Percentiles rank a stretch among this genome's conserved stretches.
phyloP scores from a whole-genome alignment of 2,888 invertebrate species.

The Oligia latruncula region DNA sequence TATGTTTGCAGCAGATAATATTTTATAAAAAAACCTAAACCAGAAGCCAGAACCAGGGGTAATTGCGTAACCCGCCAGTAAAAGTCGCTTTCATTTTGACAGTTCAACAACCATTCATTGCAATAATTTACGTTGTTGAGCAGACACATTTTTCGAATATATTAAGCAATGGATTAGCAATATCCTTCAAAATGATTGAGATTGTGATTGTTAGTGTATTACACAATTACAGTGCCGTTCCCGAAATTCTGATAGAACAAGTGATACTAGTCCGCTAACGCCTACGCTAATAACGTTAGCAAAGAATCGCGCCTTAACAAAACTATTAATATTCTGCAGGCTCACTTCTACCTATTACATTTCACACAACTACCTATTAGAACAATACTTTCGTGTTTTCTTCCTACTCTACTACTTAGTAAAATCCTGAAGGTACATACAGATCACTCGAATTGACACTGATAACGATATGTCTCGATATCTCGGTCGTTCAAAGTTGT shows the following conservation, averaged over 20 bases:
- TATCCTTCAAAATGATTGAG: too few species aligned
- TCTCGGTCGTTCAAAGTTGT: background rate
- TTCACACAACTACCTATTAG: background rate
- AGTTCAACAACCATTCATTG: too few species aligned
- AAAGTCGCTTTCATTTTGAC: too few species aligned
- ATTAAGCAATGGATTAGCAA: too few species aligned
- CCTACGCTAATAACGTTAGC: conserved; percentile 28
- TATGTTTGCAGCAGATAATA: too few species aligned
- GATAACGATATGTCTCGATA: background rate
- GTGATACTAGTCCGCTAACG: background rate
- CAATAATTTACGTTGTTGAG: too few species aligned
- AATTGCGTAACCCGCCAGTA: too few species aligned
- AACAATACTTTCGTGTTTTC: background rate
- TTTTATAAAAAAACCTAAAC: background rate
- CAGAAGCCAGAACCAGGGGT: too few species aligned
- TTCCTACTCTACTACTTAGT: background rate
- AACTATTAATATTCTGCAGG: conserved; percentile 1
- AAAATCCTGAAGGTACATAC: background rate
- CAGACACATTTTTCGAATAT: too few species aligned
- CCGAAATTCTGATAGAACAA: background rate
- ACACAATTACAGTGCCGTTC: background rate
- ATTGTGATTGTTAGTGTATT: too few species aligned
- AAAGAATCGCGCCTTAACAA: conserved; percentile 2
- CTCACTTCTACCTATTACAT: background rate
- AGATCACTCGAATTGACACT: background rate